Base-by-base conservation (phyloP, 1,140 invertebrate species). In the Ostrea edulis region DNA sequence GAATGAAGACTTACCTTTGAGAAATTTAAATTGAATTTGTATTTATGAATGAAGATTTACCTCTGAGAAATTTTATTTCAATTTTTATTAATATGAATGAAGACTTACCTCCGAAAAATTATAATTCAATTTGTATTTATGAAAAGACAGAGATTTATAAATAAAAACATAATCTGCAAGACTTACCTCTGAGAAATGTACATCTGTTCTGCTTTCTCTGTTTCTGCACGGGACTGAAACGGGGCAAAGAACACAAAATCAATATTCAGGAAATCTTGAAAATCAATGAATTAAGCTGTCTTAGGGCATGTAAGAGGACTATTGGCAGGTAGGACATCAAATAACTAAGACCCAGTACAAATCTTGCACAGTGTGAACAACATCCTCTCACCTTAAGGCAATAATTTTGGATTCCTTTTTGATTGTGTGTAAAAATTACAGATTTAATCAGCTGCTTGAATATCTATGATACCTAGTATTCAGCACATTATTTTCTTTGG, bases 161-260 rank as follows among this genome's bases (percentile, higher is more conserved):
- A 44, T 44, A 44, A 44, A 44, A 44, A 44, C 35, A 44, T 44
- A 1, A 44, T n/a, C 51, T 53, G 17, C 8, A 83, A n/a, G 8
- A 29, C 82, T 20, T 52, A 54, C 82, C 82, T 83, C 51, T 53
- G 82, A 53, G 44, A 51, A 52, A 83, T 83, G 93, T 98, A 97
- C 86, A 98, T 95, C 94, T 98, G 97, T 65, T 98, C 95, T 91
- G 97, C 96, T 87, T 98, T 97, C 94, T 98, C 98, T 65, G 98
- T 95, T 92, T 98, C 98, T 9, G 98, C 95, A 62, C 98, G 96
- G 20, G 96, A 95, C 93, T 94, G 83, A 44, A 90, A 92, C 4
- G 83, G 55, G 58, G 77, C 25, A 83, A 86, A 65, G 53, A 22
- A 54, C 35, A 58, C 29, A 14, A 51, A 86, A 82, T 55, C 71